Conservation (phyloP, 37 sponge, comb jelly and placozoan genomes). For the Amphimedon queenslandica region DNA sequence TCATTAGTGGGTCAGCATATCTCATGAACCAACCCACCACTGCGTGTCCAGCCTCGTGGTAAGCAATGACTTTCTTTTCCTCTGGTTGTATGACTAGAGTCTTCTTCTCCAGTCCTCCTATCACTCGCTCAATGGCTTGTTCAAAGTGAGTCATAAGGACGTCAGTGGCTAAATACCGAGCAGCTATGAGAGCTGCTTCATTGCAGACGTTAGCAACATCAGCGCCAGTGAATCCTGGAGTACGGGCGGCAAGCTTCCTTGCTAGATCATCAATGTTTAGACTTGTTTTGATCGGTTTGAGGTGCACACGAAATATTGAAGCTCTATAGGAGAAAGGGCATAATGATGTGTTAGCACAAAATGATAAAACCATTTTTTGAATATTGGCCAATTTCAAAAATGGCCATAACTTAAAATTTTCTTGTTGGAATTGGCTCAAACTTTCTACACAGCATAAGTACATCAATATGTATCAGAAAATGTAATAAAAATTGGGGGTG, state of each 20-base stretch:
- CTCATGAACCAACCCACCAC: slow-evolving; percentile 91
- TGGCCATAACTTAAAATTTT: no score
- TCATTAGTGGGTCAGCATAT: slow-evolving; percentile 90
- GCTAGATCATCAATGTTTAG: slow-evolving; percentile 67
- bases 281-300: slow-evolving; percentile 83
- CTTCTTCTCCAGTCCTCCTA: slow-evolving; percentile 89
- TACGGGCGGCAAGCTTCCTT: slow-evolving; percentile 79
- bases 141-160: slow-evolving; percentile 87
- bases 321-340: no score
- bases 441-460: no score
- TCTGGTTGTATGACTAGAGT: slow-evolving; percentile 82
- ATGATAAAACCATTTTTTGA: no score
- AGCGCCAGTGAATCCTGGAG: slow-evolving; percentile 98
- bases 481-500: no score
- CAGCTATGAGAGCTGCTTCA: slow-evolving; percentile 96
- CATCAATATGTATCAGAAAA: no score
- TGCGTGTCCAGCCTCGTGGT: slow-evolving; percentile 98
- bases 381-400: no score
- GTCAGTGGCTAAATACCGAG: slow-evolving; percentile 60
- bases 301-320: slow-evolving; percentile 93
- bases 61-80: slow-evolving; percentile 91
- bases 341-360: no score
- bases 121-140: slow-evolving; percentile 92
- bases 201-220: slow-evolving; percentile 98
- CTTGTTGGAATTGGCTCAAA: no score